A percentile compares a stretch with the other conserved stretches of the same genome.
phyloP scores from a whole-genome alignment of 2,113 vertebrate genomes.

The Tonatia bakeri region DNA sequence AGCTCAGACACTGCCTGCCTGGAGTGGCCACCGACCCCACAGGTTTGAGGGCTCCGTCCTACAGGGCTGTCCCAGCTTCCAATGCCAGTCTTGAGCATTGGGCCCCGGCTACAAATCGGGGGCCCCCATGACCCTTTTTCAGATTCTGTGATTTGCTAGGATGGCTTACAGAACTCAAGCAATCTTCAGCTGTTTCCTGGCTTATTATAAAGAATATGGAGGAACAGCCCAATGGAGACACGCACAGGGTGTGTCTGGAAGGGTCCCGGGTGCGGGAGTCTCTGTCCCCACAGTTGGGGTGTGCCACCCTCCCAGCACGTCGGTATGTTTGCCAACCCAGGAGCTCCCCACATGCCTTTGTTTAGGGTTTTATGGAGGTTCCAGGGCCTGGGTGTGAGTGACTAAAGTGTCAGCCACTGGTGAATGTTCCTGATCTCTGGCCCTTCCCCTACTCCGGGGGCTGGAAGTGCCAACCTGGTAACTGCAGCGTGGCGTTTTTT shows the following conservation, averaged over 20 bases:
- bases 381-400: neutral
- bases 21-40: neutral
- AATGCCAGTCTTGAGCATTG: rapidly evolving
- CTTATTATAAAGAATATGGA: neutral
- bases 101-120: neutral
- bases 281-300: neutral
- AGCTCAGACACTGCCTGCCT: neutral
- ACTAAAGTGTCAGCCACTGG: neutral
- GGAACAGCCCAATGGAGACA: neutral
- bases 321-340: neutral
- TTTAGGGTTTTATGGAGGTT: neutral
- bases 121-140: neutral
- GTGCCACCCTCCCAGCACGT: neutral
- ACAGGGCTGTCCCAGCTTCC: neutral
- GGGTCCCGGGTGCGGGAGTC: neutral
- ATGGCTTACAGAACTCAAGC: neutral
- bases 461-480: neutral
- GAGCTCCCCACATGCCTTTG: neutral
- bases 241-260: neutral
- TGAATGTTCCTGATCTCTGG: neutral
- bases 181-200: neutral
- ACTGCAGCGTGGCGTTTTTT: neutral
- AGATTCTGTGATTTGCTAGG: neutral
- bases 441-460: no score
- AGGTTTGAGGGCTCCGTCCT: neutral